Evolutionary conservation across 2,113 vertebrate genomes (phyloP).

Genomic region (Scophthalmus maximus): DNA sequence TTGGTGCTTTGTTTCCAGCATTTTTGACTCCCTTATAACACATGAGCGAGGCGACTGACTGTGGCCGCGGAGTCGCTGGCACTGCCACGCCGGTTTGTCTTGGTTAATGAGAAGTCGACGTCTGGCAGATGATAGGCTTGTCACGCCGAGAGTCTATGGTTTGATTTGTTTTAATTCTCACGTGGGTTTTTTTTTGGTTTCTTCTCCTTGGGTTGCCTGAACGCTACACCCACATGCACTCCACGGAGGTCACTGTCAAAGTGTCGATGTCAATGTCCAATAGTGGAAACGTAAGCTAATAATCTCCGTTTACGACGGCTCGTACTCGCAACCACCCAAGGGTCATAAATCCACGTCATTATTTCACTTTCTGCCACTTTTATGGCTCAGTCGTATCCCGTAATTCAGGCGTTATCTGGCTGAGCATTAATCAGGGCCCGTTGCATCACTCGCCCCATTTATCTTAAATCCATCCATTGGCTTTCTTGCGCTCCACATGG

Average conservation of each 20-base stretch:
- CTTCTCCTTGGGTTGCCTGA: neutral
- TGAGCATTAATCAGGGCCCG: constrained; percentile 58
- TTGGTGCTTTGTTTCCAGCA: constrained; percentile 15
- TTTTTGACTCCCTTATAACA: constrained; percentile 5
- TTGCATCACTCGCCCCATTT: constrained; percentile 37
- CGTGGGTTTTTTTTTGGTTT: too few relatives aligned
- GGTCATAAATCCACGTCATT: constrained; percentile 58
- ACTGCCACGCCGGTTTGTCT: neutral
- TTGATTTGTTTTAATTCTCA: constrained; percentile 1
- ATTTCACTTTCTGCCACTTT: constrained; percentile 57
- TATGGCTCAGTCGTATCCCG: constrained; percentile 52
- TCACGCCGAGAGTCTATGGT: neutral
- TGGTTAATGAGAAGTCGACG: neutral
- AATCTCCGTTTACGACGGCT: constrained; percentile 28
- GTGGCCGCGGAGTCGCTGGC: neutral
- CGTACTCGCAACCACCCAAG: constrained; percentile 20
- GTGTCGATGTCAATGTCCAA: too few relatives aligned
- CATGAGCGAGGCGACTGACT: neutral
- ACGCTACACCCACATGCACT: neutral
- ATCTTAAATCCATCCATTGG: too few relatives aligned
- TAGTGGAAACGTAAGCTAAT: constrained; percentile 27
- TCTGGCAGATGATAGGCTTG: neutral
- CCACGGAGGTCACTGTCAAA: neutral
- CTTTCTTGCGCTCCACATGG: neutral
- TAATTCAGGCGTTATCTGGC: constrained; percentile 47